Base-by-base conservation (phyloP, 1,140 invertebrate genomes). In the Ladona fulva region DNA sequence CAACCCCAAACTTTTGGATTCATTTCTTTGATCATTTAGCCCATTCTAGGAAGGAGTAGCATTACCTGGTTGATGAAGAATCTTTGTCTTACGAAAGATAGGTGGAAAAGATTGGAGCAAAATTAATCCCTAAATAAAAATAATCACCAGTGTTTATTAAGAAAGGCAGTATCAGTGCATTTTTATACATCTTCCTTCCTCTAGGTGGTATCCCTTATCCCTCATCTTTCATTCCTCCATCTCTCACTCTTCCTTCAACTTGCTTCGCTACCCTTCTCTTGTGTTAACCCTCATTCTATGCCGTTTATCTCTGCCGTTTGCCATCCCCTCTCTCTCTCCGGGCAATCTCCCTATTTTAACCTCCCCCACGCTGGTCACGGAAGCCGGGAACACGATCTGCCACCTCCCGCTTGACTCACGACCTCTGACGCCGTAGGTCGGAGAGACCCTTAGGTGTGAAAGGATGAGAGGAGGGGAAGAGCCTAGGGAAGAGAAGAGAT, bases 341-440 rank as follows among this genome's bases (percentile, higher is more conserved):
- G n/a, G n/a, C 52, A 22, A 66, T 66, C 52, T 66, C 52, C 52
- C 52, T 66, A 66, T 66, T 66, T 66, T 66, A 19, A 66, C 14
- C 29, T 37, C 29, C 52, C 52, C 52, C 52, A 66, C 3, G 52
- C n/a, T 22, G 52, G 52, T 66, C 52, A 66, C 52, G 52, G 52
- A 66, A 66, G 52, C 52, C n/a, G 16, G 52, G 52, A 66, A 66
- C 52, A 66, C 52, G 52, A 66, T 66, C 52, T 66, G 52, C 52
- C n/a, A 22, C 52, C 52, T 66, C 52, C n/a, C 52, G 52, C 52
- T 66, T 66, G 52, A 66, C 52, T 66, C 52, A 66, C 52, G 52
- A 66, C 52, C 52, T 66, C 52, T 66, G 52, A 66, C 52, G 44
- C n/a, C n/a, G n/a, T 11, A 19, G 44, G 44, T 19, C 44, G 16